Percentiles rank a stretch among this genome's conserved stretches.
These are phyloP conservation scores for Tympanuchus pallidicinctus DNA, from an alignment of 2,113 vertebrate species.

Conservation along the genomic window DNA sequence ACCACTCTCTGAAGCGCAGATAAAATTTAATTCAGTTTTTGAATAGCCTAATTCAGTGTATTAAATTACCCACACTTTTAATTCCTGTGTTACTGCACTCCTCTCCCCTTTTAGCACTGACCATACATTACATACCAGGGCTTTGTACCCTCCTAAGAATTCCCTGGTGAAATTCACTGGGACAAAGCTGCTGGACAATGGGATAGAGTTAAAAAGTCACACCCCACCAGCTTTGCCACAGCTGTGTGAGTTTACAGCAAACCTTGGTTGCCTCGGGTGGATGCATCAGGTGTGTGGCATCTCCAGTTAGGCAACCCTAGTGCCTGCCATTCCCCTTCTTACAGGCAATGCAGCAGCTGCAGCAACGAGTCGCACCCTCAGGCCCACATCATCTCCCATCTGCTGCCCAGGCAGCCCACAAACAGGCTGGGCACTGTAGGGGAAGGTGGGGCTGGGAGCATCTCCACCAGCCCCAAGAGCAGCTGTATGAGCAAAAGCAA, in stretches of 20 bases:
- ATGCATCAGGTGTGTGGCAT: neutral
- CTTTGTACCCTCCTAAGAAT: neutral
- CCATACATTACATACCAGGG: rapidly evolving
- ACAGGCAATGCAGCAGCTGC: neutral
- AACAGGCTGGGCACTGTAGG: neutral
- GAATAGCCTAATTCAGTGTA: neutral
- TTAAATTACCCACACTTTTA: neutral
- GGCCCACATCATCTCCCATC: neutral
- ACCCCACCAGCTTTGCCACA: neutral
- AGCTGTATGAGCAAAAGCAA: rapidly evolving
- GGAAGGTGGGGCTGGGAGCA: neutral
- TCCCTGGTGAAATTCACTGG: neutral
- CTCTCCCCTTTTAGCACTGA: neutral
- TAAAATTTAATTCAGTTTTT: neutral
- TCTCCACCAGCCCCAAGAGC: neutral
- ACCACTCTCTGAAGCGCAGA: neutral
- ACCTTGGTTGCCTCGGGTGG: neutral
- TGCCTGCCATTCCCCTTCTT: neutral
- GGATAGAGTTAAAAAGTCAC: neutral
- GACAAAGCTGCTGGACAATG: neutral
- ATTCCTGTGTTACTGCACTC: neutral
- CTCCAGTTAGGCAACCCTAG: neutral
- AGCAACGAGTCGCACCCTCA: neutral
- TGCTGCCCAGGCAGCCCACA: rapidly evolving
- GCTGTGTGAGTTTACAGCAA: neutral